Conservation (phyloP, 2,888 invertebrate genomes). For the Crematogaster levior region DNA sequence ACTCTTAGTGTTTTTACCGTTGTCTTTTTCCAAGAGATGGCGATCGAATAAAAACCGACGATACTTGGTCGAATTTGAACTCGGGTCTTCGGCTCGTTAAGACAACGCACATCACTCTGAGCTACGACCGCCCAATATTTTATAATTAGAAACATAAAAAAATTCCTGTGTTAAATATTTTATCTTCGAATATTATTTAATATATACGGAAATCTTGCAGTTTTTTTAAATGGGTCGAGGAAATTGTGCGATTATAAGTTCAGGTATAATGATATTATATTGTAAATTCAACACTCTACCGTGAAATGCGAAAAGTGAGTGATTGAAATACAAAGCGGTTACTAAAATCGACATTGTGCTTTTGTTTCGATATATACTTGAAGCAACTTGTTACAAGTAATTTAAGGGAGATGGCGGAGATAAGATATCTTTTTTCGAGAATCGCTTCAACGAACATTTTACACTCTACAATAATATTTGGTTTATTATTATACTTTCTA, state of each 20-base stretch:
- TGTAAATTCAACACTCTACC: slow-evolving; percentile 25
- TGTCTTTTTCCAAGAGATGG: no score
- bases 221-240: neutral
- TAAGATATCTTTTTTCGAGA: neutral
- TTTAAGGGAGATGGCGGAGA: neutral
- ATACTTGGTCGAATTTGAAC: no score
- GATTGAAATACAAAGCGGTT: neutral
- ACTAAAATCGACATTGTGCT: neutral
- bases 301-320: slow-evolving; percentile 23
- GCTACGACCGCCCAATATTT: no score
- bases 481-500: neutral
- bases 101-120: no score
- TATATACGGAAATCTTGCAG: neutral
- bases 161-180: neutral
- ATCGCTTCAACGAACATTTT: neutral
- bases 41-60: no score
- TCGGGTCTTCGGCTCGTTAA: no score
- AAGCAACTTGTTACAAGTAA: neutral
- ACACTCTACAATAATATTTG: neutral
- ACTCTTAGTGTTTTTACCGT: no score
- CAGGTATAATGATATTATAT: slow-evolving; percentile 15
- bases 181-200: neutral
- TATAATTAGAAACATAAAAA: neutral
- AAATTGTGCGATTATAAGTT: neutral
- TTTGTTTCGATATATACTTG: neutral